These are phyloP conservation scores for Lamprologus tigripictilis DNA, from an alignment of 2,113 vertebrate genomes.

Conservation along the genomic window DNA sequence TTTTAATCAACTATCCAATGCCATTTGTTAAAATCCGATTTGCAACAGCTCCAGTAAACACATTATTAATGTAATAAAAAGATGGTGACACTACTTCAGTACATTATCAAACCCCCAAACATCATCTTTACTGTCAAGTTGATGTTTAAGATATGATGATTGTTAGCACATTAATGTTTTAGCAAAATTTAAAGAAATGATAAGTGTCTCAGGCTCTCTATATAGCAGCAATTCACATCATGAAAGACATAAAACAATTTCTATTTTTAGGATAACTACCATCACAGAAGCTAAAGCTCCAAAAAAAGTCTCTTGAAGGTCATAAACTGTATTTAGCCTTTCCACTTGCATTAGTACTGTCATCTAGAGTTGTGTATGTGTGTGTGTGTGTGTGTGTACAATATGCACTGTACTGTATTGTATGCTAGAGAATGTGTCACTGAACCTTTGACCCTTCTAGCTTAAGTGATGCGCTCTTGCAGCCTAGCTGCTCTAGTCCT, in stretches of 20 bases:
- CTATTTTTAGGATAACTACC: neutral
- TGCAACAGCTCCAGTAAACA: neutral
- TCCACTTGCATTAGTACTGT: neutral
- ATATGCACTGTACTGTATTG: neutral
- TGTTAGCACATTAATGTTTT: neutral
- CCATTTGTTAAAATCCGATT: neutral
- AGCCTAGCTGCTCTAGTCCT: constrained; percentile 14
- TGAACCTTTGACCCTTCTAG: constrained; percentile 43
- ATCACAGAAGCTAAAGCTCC: neutral
- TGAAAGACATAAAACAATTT: neutral
- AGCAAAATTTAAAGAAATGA: neutral
- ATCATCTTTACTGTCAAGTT: neutral
- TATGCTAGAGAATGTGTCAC: constrained; percentile 15
- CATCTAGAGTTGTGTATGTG: neutral
- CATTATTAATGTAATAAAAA: neutral
- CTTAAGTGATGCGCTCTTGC: constrained; percentile 29
- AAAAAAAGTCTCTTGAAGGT: neutral
- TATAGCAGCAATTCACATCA: neutral
- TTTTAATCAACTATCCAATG: neutral
- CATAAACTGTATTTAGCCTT: neutral
- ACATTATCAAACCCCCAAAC: neutral
- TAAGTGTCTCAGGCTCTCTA: neutral
- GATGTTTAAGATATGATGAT: neutral
- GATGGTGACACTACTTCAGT: neutral
- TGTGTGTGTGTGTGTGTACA: neutral